These are phyloP conservation scores for Harpalus rubripes DNA, from an alignment of 2,888 invertebrate genomes.

Conservation along the genomic window DNA sequence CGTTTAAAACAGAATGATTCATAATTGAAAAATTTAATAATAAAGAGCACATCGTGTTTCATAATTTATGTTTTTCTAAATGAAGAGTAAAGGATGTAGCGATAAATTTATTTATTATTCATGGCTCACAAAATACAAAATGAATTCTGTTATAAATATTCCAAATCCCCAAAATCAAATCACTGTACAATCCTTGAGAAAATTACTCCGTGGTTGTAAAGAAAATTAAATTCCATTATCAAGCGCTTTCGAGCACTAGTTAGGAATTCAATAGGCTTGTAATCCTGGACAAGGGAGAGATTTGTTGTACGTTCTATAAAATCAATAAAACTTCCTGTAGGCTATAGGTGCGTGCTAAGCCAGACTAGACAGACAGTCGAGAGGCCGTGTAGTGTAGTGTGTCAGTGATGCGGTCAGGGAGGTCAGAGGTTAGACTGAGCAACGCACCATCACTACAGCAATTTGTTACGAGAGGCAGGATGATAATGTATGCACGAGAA, in stretches of 20 bases:
- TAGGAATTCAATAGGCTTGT: slow-evolving; percentile 25
- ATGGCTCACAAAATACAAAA: too few relatives aligned
- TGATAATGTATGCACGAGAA: neutral
- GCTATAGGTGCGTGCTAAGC: neutral
- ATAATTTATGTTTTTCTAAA: too few relatives aligned
- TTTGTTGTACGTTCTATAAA: slow-evolving; percentile 38
- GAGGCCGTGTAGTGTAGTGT: slow-evolving; percentile 25
- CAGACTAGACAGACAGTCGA: neutral
- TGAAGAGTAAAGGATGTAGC: too few relatives aligned
- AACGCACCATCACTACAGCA: neutral
- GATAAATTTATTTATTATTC: too few relatives aligned
- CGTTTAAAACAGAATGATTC: too few relatives aligned
- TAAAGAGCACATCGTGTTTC: too few relatives aligned
- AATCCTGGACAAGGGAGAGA: slow-evolving; percentile 35
- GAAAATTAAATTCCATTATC: neutral
- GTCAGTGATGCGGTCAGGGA: slow-evolving; percentile 33
- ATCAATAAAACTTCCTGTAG: slow-evolving; percentile 12
- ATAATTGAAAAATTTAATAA: too few relatives aligned
- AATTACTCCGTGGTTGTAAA: neutral
- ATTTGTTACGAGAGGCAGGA: neutral
- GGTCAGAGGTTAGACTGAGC: slow-evolving; percentile 27
- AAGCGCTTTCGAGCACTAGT: neutral
- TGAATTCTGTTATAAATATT: too few relatives aligned
- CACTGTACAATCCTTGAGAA: too few relatives aligned
- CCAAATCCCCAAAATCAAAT: too few relatives aligned